These are phyloP conservation scores for Orthosia cruda DNA, from an alignment of 2,888 invertebrate genomes.

Conservation along the genomic window DNA sequence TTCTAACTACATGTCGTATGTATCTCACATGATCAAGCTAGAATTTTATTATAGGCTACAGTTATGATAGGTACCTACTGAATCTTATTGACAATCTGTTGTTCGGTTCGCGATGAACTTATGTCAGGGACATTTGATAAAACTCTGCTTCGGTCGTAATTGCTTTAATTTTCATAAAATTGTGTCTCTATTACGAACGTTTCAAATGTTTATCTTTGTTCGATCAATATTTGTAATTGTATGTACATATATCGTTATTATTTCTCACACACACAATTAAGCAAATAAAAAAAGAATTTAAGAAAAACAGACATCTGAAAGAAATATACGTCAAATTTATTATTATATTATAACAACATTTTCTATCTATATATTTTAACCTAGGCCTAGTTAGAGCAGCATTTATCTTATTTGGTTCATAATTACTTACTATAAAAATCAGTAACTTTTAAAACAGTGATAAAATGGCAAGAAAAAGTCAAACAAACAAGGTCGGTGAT, in stretches of 20 bases:
- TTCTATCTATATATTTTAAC: background rate
- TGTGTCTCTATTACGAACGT: slow-evolving; percentile 51
- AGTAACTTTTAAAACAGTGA: slow-evolving; percentile 58
- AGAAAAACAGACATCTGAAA: background rate
- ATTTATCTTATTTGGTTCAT: slow-evolving; percentile 11
- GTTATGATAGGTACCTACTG: slow-evolving; percentile 71
- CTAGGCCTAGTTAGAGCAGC: background rate
- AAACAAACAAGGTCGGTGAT: slow-evolving; percentile 90
- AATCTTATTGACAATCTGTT: slow-evolving; percentile 88
- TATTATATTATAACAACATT: background rate
- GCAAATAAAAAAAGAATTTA: background rate
- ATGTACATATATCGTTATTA: background rate
- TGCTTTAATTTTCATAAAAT: slow-evolving; percentile 79
- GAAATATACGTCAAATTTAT: background rate
- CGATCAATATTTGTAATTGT: slow-evolving; percentile 18
- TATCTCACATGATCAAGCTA: slow-evolving; percentile 15
- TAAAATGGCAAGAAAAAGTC: slow-evolving; percentile 80
- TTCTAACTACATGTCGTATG: slow-evolving; percentile 27
- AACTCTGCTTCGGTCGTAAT: slow-evolving; percentile 75
- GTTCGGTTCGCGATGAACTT: slow-evolving; percentile 85
- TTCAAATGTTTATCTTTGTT: slow-evolving; percentile 45
- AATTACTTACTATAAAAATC: slow-evolving; percentile 27
- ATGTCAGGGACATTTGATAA: slow-evolving; percentile 89
- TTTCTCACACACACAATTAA: background rate
- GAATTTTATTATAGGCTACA: slow-evolving; percentile 56